phyloP scores from a whole-genome alignment of 2,113 vertebrate species.

The Blennius ocellaris region DNA sequence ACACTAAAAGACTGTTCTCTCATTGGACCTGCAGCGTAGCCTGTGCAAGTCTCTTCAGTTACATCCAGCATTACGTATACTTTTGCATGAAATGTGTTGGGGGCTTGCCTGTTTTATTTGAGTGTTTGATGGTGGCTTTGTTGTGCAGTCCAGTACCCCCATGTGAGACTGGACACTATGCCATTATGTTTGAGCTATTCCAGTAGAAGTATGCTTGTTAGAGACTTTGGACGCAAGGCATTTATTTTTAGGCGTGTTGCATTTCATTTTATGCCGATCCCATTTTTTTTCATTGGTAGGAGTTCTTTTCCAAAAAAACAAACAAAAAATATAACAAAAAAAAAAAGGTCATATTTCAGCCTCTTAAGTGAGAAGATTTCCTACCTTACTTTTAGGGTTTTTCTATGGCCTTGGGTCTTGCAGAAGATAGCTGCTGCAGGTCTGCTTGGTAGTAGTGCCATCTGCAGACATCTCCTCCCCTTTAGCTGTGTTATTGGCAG shows the following conservation, averaged over 20 bases:
- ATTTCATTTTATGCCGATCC: background rate
- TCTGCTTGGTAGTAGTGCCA: background rate
- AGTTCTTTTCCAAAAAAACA: no score
- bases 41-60: constrained; percentile 41
- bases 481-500: background rate
- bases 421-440: background rate
- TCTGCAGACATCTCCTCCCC: background rate
- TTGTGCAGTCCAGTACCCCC: constrained; percentile 36
- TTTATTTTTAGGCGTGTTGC: background rate
- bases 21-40: constrained; percentile 56
- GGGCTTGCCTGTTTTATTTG: constrained; percentile 33
- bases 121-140: constrained; percentile 49
- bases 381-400: background rate
- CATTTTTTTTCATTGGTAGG: no score
- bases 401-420: background rate
- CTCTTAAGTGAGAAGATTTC: background rate
- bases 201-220: constrained; percentile 20
- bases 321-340: no score
- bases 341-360: no score
- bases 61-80: constrained; percentile 50
- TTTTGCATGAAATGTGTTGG: constrained; percentile 46
- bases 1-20: constrained; percentile 50
- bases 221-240: constrained; percentile 12
- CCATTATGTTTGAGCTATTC: constrained; percentile 23
- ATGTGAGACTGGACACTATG: constrained; percentile 28